Conservation (phyloP, 2,888 invertebrate species). For the Folsomia manolachei region DNA sequence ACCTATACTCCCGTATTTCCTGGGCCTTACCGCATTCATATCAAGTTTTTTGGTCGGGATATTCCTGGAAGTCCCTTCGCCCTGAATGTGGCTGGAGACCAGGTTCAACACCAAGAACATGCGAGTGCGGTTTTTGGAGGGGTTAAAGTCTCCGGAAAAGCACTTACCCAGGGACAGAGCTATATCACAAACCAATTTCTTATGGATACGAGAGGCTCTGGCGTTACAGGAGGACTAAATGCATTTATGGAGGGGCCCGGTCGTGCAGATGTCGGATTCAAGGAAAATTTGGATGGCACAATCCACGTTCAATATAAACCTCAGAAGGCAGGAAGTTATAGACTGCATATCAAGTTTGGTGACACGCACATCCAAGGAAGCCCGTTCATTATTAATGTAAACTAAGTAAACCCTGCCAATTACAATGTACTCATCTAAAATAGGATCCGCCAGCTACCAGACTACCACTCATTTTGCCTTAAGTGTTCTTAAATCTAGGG, state of each 20-base stretch:
- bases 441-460: too few species aligned
- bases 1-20: constrained; percentile 45
- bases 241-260: constrained; percentile 49
- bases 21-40: constrained; percentile 45
- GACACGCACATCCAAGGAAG: constrained; percentile 43
- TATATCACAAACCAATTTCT: constrained; percentile 47
- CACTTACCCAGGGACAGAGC: constrained; percentile 19
- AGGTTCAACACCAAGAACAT: constrained; percentile 34
- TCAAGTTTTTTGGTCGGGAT: constrained; percentile 48
- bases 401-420: too few species aligned
- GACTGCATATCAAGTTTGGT: constrained; percentile 48
- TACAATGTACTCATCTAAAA: too few species aligned
- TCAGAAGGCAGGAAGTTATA: constrained; percentile 41
- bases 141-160: constrained; percentile 42
- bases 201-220: constrained; percentile 45
- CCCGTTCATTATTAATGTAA: constrained; percentile 45
- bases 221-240: constrained; percentile 47
- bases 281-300: constrained; percentile 33
- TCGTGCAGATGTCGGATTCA: constrained; percentile 48
- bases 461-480: too few species aligned
- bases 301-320: constrained; percentile 50
- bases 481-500: too few species aligned
- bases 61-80: constrained; percentile 46
- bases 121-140: constrained; percentile 38
- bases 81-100: constrained; percentile 45